A percentile compares a stretch with the other conserved stretches of the same genome.
These are phyloP conservation scores for Xenopus borealis DNA, from an alignment of 2,113 vertebrate genomes.

Conservation along the genomic window DNA sequence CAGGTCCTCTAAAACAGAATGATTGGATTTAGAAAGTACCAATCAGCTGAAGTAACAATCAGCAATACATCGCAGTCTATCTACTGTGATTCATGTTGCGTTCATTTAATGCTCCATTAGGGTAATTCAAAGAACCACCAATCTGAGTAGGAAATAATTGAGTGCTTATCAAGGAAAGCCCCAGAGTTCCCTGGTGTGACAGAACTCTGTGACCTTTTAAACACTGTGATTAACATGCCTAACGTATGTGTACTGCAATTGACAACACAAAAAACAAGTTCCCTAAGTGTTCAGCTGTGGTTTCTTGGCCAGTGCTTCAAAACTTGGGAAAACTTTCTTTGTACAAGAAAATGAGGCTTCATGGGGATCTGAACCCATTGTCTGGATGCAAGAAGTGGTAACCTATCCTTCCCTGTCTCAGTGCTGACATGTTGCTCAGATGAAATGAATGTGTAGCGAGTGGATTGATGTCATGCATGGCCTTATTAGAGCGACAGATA, in stretches of 20 bases:
- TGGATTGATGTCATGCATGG: constrained; percentile 26
- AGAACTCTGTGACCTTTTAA: constrained; percentile 43
- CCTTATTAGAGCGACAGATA: constrained; percentile 23
- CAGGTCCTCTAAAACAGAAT: constrained; percentile 37
- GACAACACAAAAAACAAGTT: constrained; percentile 39
- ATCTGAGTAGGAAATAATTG: constrained; percentile 47
- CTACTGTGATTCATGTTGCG: constrained; percentile 43
- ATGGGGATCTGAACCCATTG: constrained; percentile 37
- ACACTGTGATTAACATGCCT: constrained; percentile 44
- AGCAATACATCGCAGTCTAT: constrained; percentile 41
- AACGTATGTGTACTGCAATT: constrained; percentile 32
- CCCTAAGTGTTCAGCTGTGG: constrained; percentile 36
- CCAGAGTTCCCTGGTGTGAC: constrained; percentile 40
- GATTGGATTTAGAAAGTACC: constrained; percentile 46
- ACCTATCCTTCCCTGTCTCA: constrained; percentile 43
- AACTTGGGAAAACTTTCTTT: constrained; percentile 46
- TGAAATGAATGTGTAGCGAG: constrained; percentile 28
- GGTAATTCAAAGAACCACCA: constrained; percentile 46
- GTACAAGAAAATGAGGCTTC: constrained; percentile 36
- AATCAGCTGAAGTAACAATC: constrained; percentile 44
- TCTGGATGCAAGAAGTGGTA: constrained; percentile 42
- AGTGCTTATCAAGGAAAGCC: constrained; percentile 45
- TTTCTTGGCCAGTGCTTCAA: constrained; percentile 34
- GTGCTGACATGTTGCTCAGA: constrained; percentile 32
- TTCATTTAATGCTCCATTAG: constrained; percentile 47